Conservation (phyloP, 1,140 invertebrate species). For the Papilio polyxenes region DNA sequence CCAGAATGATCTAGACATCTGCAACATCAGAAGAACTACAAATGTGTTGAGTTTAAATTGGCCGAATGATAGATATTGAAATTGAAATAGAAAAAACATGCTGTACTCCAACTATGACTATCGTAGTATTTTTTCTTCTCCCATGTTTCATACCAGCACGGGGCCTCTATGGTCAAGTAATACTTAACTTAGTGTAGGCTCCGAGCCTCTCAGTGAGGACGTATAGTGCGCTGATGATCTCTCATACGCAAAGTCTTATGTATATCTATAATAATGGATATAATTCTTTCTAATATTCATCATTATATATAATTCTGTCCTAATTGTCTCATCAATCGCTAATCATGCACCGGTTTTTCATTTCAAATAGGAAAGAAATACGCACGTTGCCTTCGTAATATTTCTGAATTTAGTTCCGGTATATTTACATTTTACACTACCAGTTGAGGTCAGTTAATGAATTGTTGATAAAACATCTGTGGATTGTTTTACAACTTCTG, state of each 20-base stretch:
- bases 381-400: background rate
- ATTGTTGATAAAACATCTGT: slow-evolving; percentile 25
- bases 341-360: background rate
- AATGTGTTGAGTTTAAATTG: too few relatives aligned
- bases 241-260: background rate
- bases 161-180: background rate
- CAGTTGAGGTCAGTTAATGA: background rate
- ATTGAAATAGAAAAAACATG: too few relatives aligned
- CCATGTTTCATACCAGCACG: background rate
- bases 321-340: background rate
- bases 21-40: too few relatives aligned
- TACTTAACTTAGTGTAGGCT: background rate
- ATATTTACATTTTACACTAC: slow-evolving; percentile 23
- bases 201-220: too few relatives aligned
- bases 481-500: slow-evolving; percentile 15
- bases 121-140: background rate
- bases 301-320: too few relatives aligned
- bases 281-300: background rate
- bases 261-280: background rate
- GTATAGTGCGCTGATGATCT: too few relatives aligned
- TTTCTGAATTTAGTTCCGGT: slow-evolving; percentile 19
- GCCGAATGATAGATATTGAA: too few relatives aligned
- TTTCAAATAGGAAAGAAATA: slow-evolving; percentile 1
- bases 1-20: too few relatives aligned
- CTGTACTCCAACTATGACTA: too few relatives aligned